Evolutionary conservation across 2,888 invertebrate genomes (phyloP).

Genomic region (Amaurobius ferox): DNA sequence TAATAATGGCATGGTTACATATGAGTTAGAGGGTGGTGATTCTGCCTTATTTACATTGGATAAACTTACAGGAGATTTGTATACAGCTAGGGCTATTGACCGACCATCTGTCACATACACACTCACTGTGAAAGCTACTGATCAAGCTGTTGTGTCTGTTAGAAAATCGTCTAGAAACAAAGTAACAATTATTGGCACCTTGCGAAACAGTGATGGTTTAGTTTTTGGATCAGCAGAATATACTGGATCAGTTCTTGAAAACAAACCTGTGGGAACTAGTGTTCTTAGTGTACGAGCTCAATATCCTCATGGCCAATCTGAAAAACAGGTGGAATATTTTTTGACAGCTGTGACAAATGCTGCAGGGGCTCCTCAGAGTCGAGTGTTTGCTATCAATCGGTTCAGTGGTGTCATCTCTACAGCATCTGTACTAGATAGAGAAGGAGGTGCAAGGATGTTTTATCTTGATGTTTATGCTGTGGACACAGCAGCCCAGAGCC

Average conservation of each 20-base stretch:
- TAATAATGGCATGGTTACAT: slow-evolving; percentile 93
- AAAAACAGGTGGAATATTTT: slow-evolving; percentile 87
- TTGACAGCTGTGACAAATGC: slow-evolving; percentile 82
- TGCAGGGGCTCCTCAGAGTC: slow-evolving; percentile 86
- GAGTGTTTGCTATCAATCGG: slow-evolving; percentile 92
- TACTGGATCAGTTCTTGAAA: slow-evolving; percentile 90
- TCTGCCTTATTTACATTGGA: slow-evolving; percentile 76
- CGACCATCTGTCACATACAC: slow-evolving; percentile 80
- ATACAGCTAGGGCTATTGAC: slow-evolving; percentile 77
- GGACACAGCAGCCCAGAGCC: slow-evolving; percentile 81
- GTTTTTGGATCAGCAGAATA: slow-evolving; percentile 82
- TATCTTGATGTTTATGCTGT: slow-evolving; percentile 91
- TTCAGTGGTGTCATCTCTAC: slow-evolving; percentile 92
- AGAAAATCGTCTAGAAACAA: slow-evolving; percentile 91
- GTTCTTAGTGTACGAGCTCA: slow-evolving; percentile 88
- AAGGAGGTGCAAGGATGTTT: slow-evolving; percentile 80
- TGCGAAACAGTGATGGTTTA: slow-evolving; percentile 74
- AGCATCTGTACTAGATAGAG: slow-evolving; percentile 75
- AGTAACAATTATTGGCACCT: slow-evolving; percentile 82
- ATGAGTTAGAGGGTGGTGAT: slow-evolving; percentile 88
- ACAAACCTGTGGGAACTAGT: slow-evolving; percentile 90
- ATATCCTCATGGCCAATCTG: slow-evolving; percentile 77
- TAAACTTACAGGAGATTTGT: slow-evolving; percentile 77
- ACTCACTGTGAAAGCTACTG: slow-evolving; percentile 90
- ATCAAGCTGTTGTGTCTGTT: slow-evolving; percentile 93